phyloP scores from a whole-genome alignment of 1,140 invertebrate genomes.

The Mactra quadrangularis region DNA sequence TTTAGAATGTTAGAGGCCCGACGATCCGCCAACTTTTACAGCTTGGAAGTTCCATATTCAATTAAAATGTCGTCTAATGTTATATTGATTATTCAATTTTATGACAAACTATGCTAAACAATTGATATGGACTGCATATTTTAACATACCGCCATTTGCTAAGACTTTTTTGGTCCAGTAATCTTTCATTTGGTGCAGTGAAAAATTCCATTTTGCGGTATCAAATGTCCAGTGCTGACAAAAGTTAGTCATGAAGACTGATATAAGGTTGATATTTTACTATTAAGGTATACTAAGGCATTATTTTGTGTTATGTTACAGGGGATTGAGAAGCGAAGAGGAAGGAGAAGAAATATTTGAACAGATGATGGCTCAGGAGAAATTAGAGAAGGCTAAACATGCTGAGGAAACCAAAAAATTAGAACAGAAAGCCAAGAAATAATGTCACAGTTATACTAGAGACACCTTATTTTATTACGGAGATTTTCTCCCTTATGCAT shows the following conservation, averaged over 20 bases:
- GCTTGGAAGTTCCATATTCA: too few relatives aligned
- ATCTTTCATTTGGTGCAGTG: background rate
- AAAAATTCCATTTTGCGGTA: background rate
- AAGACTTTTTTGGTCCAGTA: too few relatives aligned
- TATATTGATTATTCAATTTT: background rate
- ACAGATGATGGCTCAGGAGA: background rate
- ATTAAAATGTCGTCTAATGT: background rate
- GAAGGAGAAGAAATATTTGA: background rate
- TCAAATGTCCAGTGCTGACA: too few relatives aligned
- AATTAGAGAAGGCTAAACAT: slow-evolving; percentile 1
- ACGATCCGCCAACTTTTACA: too few relatives aligned
- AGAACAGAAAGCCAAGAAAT: background rate
- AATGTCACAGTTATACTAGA: background rate
- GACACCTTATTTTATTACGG: background rate
- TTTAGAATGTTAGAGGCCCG: too few relatives aligned
- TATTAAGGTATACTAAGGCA: background rate
- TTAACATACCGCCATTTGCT: too few relatives aligned
- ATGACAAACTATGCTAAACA: too few relatives aligned
- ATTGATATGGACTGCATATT: too few relatives aligned
- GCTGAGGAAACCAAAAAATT: background rate
- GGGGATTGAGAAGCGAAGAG: background rate
- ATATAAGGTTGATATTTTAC: background rate
- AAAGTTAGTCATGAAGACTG: too few relatives aligned
- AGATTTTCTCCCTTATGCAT: too few relatives aligned
- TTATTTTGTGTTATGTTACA: too few relatives aligned